phyloP scores from a whole-genome alignment of 2,113 vertebrate genomes.

The Anolis carolinensis region DNA sequence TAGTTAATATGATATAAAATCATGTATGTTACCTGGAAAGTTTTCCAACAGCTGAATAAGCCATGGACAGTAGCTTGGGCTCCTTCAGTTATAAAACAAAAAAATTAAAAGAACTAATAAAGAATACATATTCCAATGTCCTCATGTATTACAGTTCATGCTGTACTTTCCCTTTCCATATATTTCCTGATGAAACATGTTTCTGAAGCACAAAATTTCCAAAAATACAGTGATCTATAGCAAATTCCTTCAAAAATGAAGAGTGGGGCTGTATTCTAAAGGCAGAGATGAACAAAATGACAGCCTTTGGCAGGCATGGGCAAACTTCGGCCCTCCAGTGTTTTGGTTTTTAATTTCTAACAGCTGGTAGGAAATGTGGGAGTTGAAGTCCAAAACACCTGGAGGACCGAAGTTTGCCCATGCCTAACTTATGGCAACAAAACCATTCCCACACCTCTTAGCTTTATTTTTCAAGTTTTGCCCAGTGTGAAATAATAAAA shows the following conservation, averaged over 20 bases:
- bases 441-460: constrained; percentile 3
- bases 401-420: too few species aligned
- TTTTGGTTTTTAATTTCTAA: too few species aligned
- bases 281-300: constrained; percentile 12
- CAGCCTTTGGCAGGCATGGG: background rate
- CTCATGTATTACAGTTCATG: background rate
- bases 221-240: background rate
- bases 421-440: background rate
- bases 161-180: constrained; percentile 12
- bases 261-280: background rate
- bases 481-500: background rate
- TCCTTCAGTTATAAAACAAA: constrained; percentile 81
- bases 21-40: constrained; percentile 87
- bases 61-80: constrained; percentile 92
- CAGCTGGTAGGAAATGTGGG: too few species aligned
- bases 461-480: background rate
- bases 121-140: background rate
- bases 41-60: constrained; percentile 97
- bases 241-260: background rate
- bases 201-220: background rate
- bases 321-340: too few species aligned
- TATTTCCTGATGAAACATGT: background rate
- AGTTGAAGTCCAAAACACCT: too few species aligned
- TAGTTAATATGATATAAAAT: constrained; percentile 39
- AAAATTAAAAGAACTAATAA: constrained; percentile 53